Conservation (phyloP, 2,797 vertebrate species). For the Squalus acanthias region DNA sequence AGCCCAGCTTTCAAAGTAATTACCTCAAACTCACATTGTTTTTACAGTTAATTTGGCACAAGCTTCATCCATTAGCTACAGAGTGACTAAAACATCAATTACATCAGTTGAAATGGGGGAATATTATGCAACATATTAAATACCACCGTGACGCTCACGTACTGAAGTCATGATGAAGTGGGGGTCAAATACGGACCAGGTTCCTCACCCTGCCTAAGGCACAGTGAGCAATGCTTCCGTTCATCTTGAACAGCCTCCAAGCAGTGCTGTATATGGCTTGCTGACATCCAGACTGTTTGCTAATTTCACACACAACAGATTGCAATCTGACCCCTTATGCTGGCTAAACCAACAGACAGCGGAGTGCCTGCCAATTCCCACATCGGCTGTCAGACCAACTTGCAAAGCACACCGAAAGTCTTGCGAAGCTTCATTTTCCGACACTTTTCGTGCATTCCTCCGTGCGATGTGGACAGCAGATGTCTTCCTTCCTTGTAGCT, state of each 20-base stretch:
- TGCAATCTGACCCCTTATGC: background rate
- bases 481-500: background rate
- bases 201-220: background rate
- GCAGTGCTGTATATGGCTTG: background rate
- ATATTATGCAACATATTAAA: background rate
- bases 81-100: background rate
- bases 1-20: background rate
- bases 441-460: background rate
- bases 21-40: background rate
- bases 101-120: background rate
- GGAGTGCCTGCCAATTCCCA: background rate
- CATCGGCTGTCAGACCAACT: background rate
- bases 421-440: background rate
- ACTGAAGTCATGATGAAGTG: background rate
- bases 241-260: background rate
- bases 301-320: background rate
- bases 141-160: background rate
- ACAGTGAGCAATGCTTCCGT: background rate
- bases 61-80: background rate
- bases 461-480: background rate
- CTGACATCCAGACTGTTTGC: background rate
- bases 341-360: background rate
- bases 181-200: background rate
- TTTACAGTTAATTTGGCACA: background rate
- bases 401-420: background rate